Percentiles rank a stretch among this genome's conserved stretches.
phyloP scores from a whole-genome alignment of 2,113 vertebrate species.

The Geococcyx californianus region DNA sequence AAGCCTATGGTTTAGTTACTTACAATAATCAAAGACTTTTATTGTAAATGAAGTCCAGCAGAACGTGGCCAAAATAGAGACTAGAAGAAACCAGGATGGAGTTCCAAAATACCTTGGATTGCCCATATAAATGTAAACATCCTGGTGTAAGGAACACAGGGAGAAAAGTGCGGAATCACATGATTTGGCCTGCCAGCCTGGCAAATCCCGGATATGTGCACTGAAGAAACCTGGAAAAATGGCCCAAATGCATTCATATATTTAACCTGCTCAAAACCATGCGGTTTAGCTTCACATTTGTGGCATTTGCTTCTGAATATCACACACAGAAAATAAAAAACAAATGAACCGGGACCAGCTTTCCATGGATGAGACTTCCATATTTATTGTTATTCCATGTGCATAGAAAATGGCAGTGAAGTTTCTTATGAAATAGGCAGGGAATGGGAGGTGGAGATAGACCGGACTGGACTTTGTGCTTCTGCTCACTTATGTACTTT shows the following conservation, averaged over 20 bases:
- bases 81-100: background rate
- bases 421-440: constrained; percentile 76
- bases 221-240: background rate
- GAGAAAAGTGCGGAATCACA: background rate
- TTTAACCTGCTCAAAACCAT: background rate
- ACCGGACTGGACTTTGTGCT: constrained; percentile 75
- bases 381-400: constrained; percentile 86
- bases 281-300: background rate
- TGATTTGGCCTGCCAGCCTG: background rate
- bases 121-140: background rate
- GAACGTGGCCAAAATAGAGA: background rate
- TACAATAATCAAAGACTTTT: background rate
- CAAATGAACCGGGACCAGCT: constrained; percentile 56
- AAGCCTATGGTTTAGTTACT: background rate
- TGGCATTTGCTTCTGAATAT: constrained; percentile 1
- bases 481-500: background rate
- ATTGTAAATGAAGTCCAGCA: background rate
- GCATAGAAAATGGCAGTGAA: constrained; percentile 91
- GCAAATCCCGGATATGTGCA: background rate
- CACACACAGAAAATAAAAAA: background rate
- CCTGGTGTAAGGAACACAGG: background rate
- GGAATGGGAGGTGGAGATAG: constrained; percentile 74
- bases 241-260: background rate
- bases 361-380: constrained; percentile 82
- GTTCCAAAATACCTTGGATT: background rate